These are phyloP conservation scores for Mimachlamys varia DNA, from an alignment of 2,888 invertebrate genomes.

Conservation along the genomic window DNA sequence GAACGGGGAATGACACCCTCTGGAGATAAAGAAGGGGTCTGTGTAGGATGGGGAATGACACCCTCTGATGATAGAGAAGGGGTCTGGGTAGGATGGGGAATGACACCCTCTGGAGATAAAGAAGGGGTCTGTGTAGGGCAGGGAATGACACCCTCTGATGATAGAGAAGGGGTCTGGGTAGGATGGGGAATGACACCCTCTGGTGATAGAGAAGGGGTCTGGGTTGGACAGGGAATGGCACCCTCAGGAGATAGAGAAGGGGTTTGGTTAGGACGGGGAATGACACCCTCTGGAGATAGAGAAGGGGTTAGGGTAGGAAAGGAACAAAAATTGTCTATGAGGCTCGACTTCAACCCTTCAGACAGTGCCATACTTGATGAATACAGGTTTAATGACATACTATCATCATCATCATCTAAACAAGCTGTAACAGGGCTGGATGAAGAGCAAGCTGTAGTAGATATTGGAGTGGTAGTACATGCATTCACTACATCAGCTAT, in stretches of 20 bases:
- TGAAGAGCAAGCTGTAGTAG: neutral
- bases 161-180: neutral
- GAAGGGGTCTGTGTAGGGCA: neutral
- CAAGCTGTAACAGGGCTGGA: neutral
- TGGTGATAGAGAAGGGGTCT: neutral
- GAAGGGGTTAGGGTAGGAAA: neutral
- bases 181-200: neutral
- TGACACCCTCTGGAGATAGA: too few relatives aligned
- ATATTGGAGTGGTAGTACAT: neutral
- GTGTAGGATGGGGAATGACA: neutral
- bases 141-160: neutral
- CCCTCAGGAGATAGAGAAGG: too few relatives aligned
- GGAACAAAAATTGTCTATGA: neutral
- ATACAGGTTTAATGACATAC: neutral
- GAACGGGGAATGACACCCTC: neutral
- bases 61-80: neutral
- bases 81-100: neutral
- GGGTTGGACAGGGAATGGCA: neutral
- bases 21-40: neutral
- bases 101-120: neutral
- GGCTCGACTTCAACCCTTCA: neutral
- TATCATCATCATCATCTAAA: neutral
- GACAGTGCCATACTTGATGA: neutral
- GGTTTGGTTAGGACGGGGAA: too few relatives aligned
- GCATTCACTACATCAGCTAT: neutral